phyloP scores from a whole-genome alignment of 2,113 vertebrate species.

The Saiga tatarica region DNA sequence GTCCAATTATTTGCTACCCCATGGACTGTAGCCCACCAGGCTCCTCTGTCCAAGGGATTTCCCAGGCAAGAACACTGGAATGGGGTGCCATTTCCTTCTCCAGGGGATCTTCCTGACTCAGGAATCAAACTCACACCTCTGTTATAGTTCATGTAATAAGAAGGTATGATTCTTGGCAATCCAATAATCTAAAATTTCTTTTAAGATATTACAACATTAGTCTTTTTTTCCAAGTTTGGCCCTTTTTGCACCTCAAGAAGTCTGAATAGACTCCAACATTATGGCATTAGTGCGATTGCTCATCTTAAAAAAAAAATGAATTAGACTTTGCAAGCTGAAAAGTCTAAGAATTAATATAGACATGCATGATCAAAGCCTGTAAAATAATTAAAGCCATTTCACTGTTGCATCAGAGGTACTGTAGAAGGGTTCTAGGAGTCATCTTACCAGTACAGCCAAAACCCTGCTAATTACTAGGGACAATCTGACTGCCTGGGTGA shows the following conservation, averaged over 20 bases:
- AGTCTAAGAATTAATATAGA: background rate
- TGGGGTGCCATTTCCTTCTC: background rate
- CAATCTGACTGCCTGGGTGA: background rate
- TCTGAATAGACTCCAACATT: background rate
- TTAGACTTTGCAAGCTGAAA: background rate
- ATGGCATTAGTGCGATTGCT: background rate
- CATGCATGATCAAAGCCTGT: background rate
- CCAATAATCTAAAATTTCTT: background rate
- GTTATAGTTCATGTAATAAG: background rate
- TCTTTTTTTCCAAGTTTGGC: background rate
- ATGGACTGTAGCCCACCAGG: background rate
- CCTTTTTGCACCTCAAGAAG: background rate
- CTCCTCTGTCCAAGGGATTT: background rate
- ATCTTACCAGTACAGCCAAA: background rate
- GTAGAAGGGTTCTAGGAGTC: background rate
- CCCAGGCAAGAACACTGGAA: background rate
- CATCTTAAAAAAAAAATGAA: background rate
- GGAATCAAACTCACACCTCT: background rate
- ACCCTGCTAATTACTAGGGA: background rate
- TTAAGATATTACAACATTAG: background rate
- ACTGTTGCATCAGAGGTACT: background rate
- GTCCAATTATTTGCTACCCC: background rate
- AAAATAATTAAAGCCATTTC: background rate
- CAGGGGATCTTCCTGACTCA: background rate
- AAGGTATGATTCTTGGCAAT: background rate